Evolutionary conservation across 2,113 vertebrate species (phyloP), one percentile per base, ranked within the genome.

Genomic region (Climacteris rufus): DNA sequence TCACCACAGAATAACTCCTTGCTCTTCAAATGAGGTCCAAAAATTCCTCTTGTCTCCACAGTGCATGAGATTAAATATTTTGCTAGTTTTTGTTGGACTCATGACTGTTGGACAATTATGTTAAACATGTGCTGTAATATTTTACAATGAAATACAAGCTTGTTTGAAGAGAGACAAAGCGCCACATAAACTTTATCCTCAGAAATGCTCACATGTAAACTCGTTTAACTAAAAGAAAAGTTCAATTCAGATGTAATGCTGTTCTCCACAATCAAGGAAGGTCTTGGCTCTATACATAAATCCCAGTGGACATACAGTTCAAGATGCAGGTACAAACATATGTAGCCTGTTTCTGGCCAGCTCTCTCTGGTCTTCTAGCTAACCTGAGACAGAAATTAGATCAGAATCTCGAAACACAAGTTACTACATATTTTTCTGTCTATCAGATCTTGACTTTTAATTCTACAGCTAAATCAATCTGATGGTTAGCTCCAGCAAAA

Each of bases 261-360:
- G 3, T 37, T 63, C 23, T 64, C 40, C 22, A 33, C 7, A 35
- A 10, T 6, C 53, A 52, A n/a, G 49, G 27, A 76, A 89, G 24
- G 17, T 75, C 10, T 63, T 42, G 57, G 18, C 27, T 72, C 30
- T 47, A 6, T 14, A 13, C 7, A 14, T 39, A 56, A 79, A 68
- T 80, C 39, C 21, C 47, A n/a, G 31, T 16, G 47, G 30, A 68
- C 0, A 0, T 16, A 27, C 22, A 52, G 11, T 39, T 69, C 27
- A 27, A 91, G 45, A 66, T 64, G 33, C 47, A 47, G 39, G 23
- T 52, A 24, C 30, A 74, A 49, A 53, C 10, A 53, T 4, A 49
- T 2, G 4, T 8, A 74, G 18, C 22, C 27, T 39, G 11, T n/a
- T 93, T 77, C 45, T 28, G 65, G 27, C 44, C 33, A 37, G 10